Evolutionary conservation across 23 tunicate species (phyloP), one percentile per base, ranked within the genome.

Genomic region (Diplosoma virens): DNA sequence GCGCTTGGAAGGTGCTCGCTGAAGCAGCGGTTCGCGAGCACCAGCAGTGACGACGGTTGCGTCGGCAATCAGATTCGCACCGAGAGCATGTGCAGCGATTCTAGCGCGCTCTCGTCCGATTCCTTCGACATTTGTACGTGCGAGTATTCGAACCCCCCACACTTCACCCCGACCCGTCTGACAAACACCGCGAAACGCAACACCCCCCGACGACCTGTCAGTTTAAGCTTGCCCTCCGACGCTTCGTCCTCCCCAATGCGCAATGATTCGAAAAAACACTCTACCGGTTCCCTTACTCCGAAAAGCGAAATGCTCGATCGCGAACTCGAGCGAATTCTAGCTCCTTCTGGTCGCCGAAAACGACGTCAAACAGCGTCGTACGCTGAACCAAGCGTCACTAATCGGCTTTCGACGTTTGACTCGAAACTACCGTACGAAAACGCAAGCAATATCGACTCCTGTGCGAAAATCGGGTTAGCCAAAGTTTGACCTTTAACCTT

Each of bases 261-360:
- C 21, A 32, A 66, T 2, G 24, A n/a, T 16, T 4, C 25, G 1
- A 71, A 59, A 3, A 34, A 36, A 22, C 75, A 79, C 17, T 65
- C 78, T 25, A 77, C 78, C 2, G 94, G 94, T 11, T 29, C 94
- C 2, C 73, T 87, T 4, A 77, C 94, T 7, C 94, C 94, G 0
- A 76, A 81, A 33, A 87, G 94, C 65, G 94, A 81, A 46, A 78
- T 75, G 33, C 65, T 87, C n/a, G 82, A 65, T 1, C 78, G 86
- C 7, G 94, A 72, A 30, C 47, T 87, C 56, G 75, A 81, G 73
- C 73, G 86, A 20, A 87, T 87, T 24, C 50, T 87, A 35, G 84
- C 81, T 54, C 91, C 91, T 11, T 66, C 63, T 56, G 73, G 78
- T 2, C 89, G 89, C 18, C 83, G 90, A 17, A 37, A 47, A 66